Evolutionary conservation across 2,113 vertebrate species (phyloP).

Genomic region (Stegostoma tigrinum): DNA sequence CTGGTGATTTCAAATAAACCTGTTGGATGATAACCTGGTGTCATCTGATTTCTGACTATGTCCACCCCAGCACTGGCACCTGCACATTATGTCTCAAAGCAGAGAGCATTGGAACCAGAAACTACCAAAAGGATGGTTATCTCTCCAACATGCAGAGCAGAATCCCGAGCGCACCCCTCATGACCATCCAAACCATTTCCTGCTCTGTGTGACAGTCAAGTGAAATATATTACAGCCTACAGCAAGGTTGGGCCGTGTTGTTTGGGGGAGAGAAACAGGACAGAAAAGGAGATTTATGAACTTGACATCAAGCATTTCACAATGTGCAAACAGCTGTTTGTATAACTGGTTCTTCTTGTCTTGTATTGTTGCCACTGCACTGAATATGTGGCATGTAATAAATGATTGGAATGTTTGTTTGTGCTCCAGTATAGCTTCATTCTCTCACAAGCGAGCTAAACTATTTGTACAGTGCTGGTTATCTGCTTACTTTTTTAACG

Average conservation of each 20-base stretch:
- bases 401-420: not conserved
- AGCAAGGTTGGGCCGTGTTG: not conserved
- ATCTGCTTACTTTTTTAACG: not conserved
- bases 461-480: not conserved
- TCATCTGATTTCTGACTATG: too few relatives aligned
- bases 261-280: not conserved
- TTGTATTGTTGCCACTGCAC: not conserved
- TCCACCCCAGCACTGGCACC: too few relatives aligned
- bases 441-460: slow-evolving; percentile 16
- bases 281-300: not conserved
- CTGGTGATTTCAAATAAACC: too few relatives aligned
- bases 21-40: too few relatives aligned
- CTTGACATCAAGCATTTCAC: not conserved
- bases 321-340: not conserved
- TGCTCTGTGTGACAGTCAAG: not conserved
- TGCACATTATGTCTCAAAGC: too few relatives aligned
- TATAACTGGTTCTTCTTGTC: not conserved
- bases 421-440: not conserved
- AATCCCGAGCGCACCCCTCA: too few relatives aligned
- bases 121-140: too few relatives aligned
- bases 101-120: too few relatives aligned
- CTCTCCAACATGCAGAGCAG: too few relatives aligned
- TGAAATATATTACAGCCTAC: not conserved
- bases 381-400: not conserved
- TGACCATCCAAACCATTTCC: not conserved